Conservation (phyloP, 2,113 vertebrate genomes). For the Zapornia atra region DNA sequence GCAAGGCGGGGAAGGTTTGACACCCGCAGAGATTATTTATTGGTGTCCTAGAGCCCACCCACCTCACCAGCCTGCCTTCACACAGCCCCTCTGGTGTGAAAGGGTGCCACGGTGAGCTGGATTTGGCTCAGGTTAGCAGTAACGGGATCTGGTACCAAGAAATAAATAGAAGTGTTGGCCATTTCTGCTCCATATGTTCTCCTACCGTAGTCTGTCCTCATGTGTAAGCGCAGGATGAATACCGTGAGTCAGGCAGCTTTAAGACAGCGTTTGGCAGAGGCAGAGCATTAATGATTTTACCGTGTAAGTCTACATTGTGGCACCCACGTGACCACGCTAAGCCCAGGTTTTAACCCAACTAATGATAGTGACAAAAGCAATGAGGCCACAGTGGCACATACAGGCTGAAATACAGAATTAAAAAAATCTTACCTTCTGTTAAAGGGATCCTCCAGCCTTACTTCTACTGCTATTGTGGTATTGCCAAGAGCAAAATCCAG, state of each 20-base stretch:
- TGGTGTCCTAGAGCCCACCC: not conserved
- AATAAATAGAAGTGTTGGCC: rapidly evolving
- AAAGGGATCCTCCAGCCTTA: not conserved
- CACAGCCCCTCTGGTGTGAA: not conserved
- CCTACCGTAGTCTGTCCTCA: not conserved
- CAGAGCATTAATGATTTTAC: rapidly evolving
- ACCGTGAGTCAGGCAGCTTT: rapidly evolving
- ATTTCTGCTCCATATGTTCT: rapidly evolving
- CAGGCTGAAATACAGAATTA: not conserved
- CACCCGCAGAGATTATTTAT: not conserved
- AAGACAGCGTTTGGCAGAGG: not conserved
- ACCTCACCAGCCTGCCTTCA: not conserved
- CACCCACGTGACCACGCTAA: rapidly evolving
- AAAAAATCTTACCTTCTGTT: not conserved
- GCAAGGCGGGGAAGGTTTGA: not conserved
- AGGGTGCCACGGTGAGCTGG: not conserved
- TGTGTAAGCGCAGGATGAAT: not conserved
- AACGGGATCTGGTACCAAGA: not conserved
- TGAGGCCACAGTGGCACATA: not conserved
- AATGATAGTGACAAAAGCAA: not conserved
- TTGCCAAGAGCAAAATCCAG: not conserved
- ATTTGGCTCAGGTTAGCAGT: not conserved
- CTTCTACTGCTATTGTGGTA: not conserved
- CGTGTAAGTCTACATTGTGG: rapidly evolving
- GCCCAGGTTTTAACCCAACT: not conserved